A percentile compares a stretch with the other conserved stretches of the same genome.
These are phyloP conservation scores for Diceros bicornis DNA, from an alignment of 2,797 vertebrate species.

Conservation along the genomic window DNA sequence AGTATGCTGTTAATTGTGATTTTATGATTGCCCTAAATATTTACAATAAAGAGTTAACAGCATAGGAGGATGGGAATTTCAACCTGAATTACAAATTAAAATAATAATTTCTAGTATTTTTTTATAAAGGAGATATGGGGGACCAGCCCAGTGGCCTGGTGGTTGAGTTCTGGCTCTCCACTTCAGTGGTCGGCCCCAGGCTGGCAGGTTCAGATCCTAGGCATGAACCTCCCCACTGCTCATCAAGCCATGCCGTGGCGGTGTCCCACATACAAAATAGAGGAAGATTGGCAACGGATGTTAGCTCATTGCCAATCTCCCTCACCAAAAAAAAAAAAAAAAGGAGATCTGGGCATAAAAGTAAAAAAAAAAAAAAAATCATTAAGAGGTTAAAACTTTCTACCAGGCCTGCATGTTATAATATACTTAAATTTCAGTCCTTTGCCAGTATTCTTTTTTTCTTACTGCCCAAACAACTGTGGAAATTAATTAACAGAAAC, in stretches of 20 bases:
- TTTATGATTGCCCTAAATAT: conserved; percentile 28
- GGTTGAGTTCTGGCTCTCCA: too few species aligned
- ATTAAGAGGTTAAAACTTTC: background rate
- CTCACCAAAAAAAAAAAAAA: background rate
- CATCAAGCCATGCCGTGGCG: too few species aligned
- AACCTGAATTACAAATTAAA: conserved; percentile 12
- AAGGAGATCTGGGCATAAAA: background rate
- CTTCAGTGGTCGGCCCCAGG: too few species aligned
- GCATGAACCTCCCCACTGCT: too few species aligned
- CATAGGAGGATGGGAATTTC: background rate
- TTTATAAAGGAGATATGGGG: background rate
- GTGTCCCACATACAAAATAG: too few species aligned
- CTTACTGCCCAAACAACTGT: background rate
- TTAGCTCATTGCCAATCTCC: too few species aligned
- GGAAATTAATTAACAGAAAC: too few species aligned
- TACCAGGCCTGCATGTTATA: background rate
- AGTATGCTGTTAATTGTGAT: conserved; percentile 13
- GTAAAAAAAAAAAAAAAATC: background rate
- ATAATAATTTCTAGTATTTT: background rate
- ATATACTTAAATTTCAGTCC: background rate
- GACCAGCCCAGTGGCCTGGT: too few species aligned
- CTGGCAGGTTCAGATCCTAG: too few species aligned
- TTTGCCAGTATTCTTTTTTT: conserved; percentile 7
- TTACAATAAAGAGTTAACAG: background rate
- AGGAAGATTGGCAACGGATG: too few species aligned